Evolutionary conservation across 64 coral and sea anemone species (phyloP).

Genomic region (Montipora cactus): DNA sequence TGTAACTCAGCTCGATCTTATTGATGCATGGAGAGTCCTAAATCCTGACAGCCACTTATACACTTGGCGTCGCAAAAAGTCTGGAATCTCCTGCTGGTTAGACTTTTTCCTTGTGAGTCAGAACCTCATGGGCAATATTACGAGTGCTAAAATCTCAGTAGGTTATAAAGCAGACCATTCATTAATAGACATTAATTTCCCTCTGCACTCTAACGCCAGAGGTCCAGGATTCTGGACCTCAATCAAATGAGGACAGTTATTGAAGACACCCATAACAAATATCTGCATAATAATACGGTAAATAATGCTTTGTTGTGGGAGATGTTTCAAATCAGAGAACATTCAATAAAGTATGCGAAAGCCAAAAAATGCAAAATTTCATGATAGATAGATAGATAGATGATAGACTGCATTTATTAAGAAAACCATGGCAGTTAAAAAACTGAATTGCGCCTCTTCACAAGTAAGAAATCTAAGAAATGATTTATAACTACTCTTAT

Average conservation of each 20-base stretch:
- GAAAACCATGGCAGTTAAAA: no score
- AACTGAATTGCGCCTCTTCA: no score
- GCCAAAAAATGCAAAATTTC: no score
- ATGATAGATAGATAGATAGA: no score
- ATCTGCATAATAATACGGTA: not conserved
- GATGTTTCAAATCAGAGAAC: slow-evolving; percentile 6
- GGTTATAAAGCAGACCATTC: slow-evolving; percentile 33
- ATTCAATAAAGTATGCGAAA: no score
- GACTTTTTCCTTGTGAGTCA: slow-evolving; percentile 35
- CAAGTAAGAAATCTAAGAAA: no score
- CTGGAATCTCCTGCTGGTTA: slow-evolving; percentile 14
- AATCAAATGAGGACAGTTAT: not conserved
- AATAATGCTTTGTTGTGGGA: slow-evolving; percentile 11
- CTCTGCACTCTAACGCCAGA: slow-evolving; percentile 13
- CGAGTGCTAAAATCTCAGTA: no score
- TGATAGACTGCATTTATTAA: no score
- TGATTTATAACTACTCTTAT: no score
- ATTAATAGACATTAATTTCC: not conserved
- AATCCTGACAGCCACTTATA: slow-evolving; percentile 19
- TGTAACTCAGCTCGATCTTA: not conserved
- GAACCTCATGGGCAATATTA: no score
- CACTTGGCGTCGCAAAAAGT: slow-evolving; percentile 28
- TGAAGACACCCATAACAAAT: not conserved
- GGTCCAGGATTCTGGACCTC: not conserved
- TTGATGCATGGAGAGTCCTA: slow-evolving; percentile 11